Base-by-base conservation (phyloP, 2,797 vertebrate species). In the Sarcoramphus papa region DNA sequence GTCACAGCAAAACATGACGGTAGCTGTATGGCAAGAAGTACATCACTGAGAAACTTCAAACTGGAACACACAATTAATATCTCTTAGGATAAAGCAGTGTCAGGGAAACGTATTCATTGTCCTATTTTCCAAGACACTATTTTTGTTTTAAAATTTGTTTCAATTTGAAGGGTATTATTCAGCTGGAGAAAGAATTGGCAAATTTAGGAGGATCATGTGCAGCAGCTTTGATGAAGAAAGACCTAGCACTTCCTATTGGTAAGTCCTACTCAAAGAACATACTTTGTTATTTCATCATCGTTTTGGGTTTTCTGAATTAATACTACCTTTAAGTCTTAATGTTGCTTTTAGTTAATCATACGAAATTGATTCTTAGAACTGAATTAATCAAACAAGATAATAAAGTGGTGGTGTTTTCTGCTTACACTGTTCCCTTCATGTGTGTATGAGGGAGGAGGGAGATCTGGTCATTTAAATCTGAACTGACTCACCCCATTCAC, bases 171-270 rank as follows among this genome's bases (percentile, higher is more conserved):
- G 99, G 99, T 77, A 99, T 99, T 93, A 99, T 99, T 98, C 99
- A 99, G 89, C 97, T 99, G 67, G 99, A 99, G 97, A 99, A 99
- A 97, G 99, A 99, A 95, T 91, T 99, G 95, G 99, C 99, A 30
- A 99, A 99, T 97, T 98, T 99, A 74, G 99, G 99, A 93, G 99
- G 99, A 64, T 98, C 99, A 56, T 99, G 99, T 97, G 99, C 99
- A 73, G 99, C 99, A 74, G 99, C 99, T 84, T 98, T 99, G 88
- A 99, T 99, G 99, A 99, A 99, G 97, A 99, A 99, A 96, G 99
- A 99, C 92, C 97, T 99, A 90, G 99, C 99, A 0, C 98, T 99
- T 93, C 99, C 99, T 43, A 98, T 99, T 97, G 99, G 99, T 99
- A 98, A 97, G 97, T 92, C 27, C 88, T 62, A 12, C 20, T 84